phyloP scores from a whole-genome alignment of 2,888 invertebrate species.

The Candidula unifasciata region DNA sequence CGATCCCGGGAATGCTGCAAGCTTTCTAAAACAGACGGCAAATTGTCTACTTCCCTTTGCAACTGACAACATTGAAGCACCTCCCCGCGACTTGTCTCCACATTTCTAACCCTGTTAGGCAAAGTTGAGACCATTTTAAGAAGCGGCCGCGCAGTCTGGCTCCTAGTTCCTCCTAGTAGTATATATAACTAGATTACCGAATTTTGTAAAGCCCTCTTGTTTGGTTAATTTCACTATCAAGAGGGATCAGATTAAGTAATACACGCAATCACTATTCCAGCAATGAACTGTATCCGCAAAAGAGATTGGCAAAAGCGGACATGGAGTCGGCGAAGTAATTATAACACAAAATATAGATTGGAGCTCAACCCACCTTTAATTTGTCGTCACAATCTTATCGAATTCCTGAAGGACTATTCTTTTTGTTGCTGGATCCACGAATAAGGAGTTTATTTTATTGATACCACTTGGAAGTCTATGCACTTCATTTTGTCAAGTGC shows the following conservation, averaged over 20 bases:
- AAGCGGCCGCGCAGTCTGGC: slow-evolving; percentile 25
- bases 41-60: slow-evolving; percentile 50
- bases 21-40: slow-evolving; percentile 51
- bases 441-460: background rate
- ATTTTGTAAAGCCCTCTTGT: slow-evolving; percentile 1
- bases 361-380: background rate
- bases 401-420: background rate
- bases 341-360: slow-evolving; percentile 11
- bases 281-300: slow-evolving; percentile 6
- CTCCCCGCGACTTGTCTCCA: slow-evolving; percentile 34
- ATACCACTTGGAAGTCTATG: background rate
- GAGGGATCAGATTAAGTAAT: background rate
- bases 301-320: background rate
- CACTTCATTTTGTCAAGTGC: background rate
- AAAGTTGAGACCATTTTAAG: slow-evolving; percentile 28
- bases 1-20: slow-evolving; percentile 34
- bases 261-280: slow-evolving; percentile 20
- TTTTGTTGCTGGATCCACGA: background rate
- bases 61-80: slow-evolving; percentile 41
- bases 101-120: slow-evolving; percentile 38
- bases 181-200: slow-evolving; percentile 26
- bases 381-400: background rate
- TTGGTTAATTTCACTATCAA: slow-evolving; percentile 17
- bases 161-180: background rate
- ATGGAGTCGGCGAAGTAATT: background rate